Evolutionary conservation across 2,888 invertebrate species (phyloP), one percentile per base, ranked within the genome.

Genomic region (Palloptera scutellata): DNA sequence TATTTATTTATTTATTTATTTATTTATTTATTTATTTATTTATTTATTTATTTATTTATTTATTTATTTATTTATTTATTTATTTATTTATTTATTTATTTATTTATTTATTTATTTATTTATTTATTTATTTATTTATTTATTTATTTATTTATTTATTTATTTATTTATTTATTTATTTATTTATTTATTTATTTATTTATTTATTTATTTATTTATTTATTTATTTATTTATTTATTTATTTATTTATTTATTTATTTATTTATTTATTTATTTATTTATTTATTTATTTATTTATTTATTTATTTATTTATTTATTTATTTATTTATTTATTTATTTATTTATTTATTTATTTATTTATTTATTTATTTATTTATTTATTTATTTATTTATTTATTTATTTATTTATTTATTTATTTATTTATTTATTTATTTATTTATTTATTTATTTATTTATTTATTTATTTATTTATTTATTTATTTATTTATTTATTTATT

Each of bases 141-240:
- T 53, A 17, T 9, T 17, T 53, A 17, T 53, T 53, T 4, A 17
- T 53, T 53, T 9, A 53, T 53, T 53, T 53, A 17, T 1, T 53
- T 43, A 10, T 43, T 10, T 43, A 10, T 43, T 43, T 15, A n/a
- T 45, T n/a, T 66, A 52, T 40, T n/a, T 15, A 13, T 2, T 58
- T 43, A 42, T 55, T 17, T 17, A 15, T 63, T 63, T 54, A 11
- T 43, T 57, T 40, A 45, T 55, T 57, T 20, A n/a, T 45, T 64
- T 20, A 19, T 20, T 48, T 13, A 10, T 42, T 53, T 30, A 40
- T 17, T 51, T 19, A 17, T 43, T 20, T 45, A 10, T 6, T n/a
- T 13, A 48, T 60, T 13, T 30, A 11, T 59, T 15, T 43, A 43
- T 12, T 43, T 43, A 15, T 43, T 9, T 17, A n/a, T 48, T 10